Evolutionary conservation across 2,113 vertebrate genomes (phyloP).

Genomic region (Phalacrocorax brasilianus): DNA sequence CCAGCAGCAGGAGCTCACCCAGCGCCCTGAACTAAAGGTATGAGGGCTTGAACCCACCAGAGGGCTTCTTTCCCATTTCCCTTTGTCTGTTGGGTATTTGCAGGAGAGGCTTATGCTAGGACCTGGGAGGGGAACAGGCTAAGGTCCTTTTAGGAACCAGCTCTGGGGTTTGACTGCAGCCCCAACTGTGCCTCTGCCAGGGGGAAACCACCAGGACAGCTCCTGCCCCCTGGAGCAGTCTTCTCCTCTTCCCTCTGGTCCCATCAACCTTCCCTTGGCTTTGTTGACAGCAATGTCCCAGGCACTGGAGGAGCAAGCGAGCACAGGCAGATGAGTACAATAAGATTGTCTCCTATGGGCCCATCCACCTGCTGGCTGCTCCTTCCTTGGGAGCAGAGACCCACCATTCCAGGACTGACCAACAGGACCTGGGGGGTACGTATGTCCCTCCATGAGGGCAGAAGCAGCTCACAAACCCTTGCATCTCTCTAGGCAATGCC

Average conservation of each 20-base stretch:
- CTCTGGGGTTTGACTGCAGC: neutral
- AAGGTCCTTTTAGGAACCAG: neutral
- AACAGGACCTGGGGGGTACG: neutral
- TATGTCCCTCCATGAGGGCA: neutral
- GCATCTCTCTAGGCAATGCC: neutral
- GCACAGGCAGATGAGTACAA: neutral
- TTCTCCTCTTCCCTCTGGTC: neutral
- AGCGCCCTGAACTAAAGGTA: neutral
- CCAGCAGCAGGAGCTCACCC: neutral
- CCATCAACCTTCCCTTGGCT: neutral
- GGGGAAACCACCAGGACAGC: neutral
- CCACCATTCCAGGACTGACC: neutral
- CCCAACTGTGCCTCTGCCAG: neutral
- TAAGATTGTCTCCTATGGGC: constrained; percentile 65
- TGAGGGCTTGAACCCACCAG: neutral
- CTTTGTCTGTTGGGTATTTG: neutral
- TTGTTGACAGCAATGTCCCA: constrained; percentile 41
- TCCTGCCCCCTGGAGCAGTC: rapidly evolving
- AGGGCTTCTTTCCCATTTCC: neutral
- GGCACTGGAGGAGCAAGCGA: neutral
- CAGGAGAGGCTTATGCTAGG: neutral
- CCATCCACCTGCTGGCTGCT: constrained; percentile 38
- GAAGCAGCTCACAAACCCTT: neutral
- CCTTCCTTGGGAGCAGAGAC: neutral
- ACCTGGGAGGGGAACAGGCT: neutral